Conservation (phyloP, 2,113 vertebrate species). For the Dicentrarchus labrax region DNA sequence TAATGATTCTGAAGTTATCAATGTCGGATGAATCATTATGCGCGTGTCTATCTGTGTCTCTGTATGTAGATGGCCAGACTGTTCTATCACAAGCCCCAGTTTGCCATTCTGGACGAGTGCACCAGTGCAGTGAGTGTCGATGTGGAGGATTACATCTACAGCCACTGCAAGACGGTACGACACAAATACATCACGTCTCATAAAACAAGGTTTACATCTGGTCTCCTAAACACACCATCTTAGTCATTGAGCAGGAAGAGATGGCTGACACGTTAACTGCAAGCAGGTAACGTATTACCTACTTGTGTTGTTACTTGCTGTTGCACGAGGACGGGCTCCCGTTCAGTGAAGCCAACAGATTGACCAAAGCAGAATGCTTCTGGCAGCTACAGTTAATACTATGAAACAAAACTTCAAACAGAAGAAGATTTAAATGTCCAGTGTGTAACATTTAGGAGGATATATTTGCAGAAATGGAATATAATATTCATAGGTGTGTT, state of each 20-base stretch:
- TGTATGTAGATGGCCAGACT: slow-evolving; percentile 93
- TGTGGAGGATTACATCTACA: slow-evolving; percentile 97
- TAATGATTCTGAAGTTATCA: background rate
- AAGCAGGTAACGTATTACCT: background rate
- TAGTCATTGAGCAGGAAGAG: background rate
- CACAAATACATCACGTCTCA: too few species aligned
- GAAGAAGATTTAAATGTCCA: background rate
- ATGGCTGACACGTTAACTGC: background rate
- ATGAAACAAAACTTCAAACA: background rate
- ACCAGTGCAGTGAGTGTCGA: slow-evolving; percentile 99
- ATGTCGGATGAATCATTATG: background rate
- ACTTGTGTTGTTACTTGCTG: background rate
- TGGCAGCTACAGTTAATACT: too few species aligned
- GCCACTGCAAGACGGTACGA: slow-evolving; percentile 93
- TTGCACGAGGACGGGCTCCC: background rate
- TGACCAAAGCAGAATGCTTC: background rate
- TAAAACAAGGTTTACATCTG: background rate
- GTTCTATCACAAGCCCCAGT: slow-evolving; percentile 99
- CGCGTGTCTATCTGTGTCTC: background rate
- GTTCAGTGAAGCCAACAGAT: background rate
- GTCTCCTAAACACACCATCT: background rate
- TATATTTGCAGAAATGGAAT: too few species aligned
- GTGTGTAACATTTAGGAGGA: too few species aligned
- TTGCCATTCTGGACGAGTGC: slow-evolving; percentile 98
- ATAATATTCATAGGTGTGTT: too few species aligned